Evolutionary conservation across 1,140 invertebrate species (phyloP).

Genomic region (Coptotermes formosanus): DNA sequence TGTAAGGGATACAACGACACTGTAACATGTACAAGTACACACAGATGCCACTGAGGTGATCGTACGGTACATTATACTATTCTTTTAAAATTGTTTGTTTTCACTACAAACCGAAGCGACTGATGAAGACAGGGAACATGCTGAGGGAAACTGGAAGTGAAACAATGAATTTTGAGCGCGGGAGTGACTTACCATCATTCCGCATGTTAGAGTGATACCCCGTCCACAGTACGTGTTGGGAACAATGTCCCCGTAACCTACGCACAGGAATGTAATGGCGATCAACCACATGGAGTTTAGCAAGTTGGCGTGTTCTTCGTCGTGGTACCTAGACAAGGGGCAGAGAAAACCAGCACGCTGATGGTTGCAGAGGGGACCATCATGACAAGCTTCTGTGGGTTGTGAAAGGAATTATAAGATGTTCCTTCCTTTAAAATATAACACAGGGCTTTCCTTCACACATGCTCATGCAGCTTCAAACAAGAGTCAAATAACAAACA

Average conservation of each 20-base stretch:
- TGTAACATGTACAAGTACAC: too few species aligned
- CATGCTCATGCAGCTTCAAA: neutral
- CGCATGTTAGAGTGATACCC: conserved; percentile 85
- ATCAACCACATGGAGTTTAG: conserved; percentile 93
- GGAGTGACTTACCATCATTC: conserved; percentile 82
- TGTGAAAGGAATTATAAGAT: neutral
- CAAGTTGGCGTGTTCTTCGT: conserved; percentile 85
- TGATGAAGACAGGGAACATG: neutral
- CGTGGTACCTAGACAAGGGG: conserved; percentile 66
- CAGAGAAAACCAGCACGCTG: neutral
- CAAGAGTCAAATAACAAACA: neutral
- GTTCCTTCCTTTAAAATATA: neutral
- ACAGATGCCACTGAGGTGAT: too few species aligned
- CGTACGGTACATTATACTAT: too few species aligned
- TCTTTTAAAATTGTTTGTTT: too few species aligned
- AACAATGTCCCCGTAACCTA: conserved; percentile 84
- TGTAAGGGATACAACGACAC: too few species aligned
- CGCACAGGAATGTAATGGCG: conserved; percentile 82
- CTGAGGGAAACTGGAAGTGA: neutral
- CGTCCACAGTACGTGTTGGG: conserved; percentile 93
- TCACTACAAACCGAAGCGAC: neutral
- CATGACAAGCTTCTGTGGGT: neutral
- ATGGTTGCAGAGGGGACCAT: neutral
- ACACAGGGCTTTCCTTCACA: neutral
- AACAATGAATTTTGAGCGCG: neutral